A percentile compares a stretch with the other conserved stretches of the same genome.
Conservation (phyloP, 2,113 vertebrate genomes). For the Myiopsitta monachus region DNA sequence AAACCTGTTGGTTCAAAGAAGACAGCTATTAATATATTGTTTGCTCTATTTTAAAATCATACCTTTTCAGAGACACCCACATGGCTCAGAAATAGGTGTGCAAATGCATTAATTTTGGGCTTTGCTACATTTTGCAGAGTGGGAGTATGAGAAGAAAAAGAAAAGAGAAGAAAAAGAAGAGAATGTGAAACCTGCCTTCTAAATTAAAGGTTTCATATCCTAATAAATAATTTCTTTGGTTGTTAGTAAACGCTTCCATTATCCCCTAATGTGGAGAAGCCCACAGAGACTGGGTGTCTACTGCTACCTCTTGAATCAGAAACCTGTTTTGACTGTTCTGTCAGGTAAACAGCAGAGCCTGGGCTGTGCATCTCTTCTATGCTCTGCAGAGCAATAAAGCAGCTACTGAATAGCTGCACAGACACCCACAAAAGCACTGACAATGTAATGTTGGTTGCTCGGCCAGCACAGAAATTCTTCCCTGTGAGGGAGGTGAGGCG, state of each 20-base stretch:
- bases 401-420: neutral
- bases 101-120: slow-evolving; percentile 27
- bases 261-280: slow-evolving; percentile 18
- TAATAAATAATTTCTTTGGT: slow-evolving; percentile 64
- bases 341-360: slow-evolving; percentile 49
- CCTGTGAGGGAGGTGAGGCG: neutral
- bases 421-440: neutral
- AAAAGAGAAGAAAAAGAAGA: slow-evolving; percentile 5
- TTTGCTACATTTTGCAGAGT: slow-evolving; percentile 31
- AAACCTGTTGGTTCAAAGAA: neutral
- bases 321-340: slow-evolving; percentile 59
- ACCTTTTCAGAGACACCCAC: slow-evolving; percentile 58
- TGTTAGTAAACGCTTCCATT: slow-evolving; percentile 56
- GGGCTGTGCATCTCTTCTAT: neutral
- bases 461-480: neutral
- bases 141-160: neutral
- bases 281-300: neutral
- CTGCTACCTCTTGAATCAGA: slow-evolving; percentile 28
- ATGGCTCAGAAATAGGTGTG: slow-evolving; percentile 38
- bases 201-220: slow-evolving; percentile 70
- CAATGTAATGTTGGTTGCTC: neutral
- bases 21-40: slow-evolving; percentile 38
- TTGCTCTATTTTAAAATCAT: slow-evolving; percentile 56
- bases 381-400: neutral
- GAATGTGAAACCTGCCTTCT: slow-evolving; percentile 23